Base-by-base conservation (phyloP, 2,888 invertebrate genomes). In the Ochropleura plecta region DNA sequence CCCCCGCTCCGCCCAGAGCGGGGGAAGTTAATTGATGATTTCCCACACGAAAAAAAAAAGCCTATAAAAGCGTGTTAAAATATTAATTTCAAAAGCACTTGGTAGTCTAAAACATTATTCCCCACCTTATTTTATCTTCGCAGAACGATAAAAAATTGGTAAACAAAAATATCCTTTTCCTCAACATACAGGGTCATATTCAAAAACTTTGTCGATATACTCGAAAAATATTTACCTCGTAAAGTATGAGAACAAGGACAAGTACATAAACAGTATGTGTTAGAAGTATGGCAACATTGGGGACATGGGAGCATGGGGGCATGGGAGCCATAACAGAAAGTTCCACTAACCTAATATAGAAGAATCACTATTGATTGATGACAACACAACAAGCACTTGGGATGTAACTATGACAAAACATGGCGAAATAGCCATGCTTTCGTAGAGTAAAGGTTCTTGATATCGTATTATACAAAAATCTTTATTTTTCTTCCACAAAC, bases 321-420 rank as follows among this genome's bases (percentile, higher is more conserved):
- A 60, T 72, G 51, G 48, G 30, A 8, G 53, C 73, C 63, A 69
- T 70, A 62, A 66, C 76, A 65, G 10, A 82, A 78, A 82, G 76
- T 82, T 81, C 30, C 67, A 69, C 81, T 79, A 83, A 86, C 78
- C 69, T 65, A 77, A 81, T 83, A 87, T 69, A 55, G 8, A 70
- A 65, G 69, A 72, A 78, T 78, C 75, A 66, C 48, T 73, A 86
- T 86, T 81, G 86, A 87, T 87, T 81, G 83, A 86, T 86, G 76
- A 59, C 40, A 57, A 73, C 73, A 77, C 73, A 75, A 80, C 78
- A 83, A 76, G 76, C 73, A 51, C 53, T 78, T 30, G 68, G 7
- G 10, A 68, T 48, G 40, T 44, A 40, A 63, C 80, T 49, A 16
- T 44, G 62, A 48, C 40, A 78, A 59, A 70, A 84, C 51, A 73